A percentile compares a stretch with the other conserved stretches of the same genome.
Conservation (phyloP, 1,140 invertebrate species). For the Mizuhopecten yessoensis region DNA sequence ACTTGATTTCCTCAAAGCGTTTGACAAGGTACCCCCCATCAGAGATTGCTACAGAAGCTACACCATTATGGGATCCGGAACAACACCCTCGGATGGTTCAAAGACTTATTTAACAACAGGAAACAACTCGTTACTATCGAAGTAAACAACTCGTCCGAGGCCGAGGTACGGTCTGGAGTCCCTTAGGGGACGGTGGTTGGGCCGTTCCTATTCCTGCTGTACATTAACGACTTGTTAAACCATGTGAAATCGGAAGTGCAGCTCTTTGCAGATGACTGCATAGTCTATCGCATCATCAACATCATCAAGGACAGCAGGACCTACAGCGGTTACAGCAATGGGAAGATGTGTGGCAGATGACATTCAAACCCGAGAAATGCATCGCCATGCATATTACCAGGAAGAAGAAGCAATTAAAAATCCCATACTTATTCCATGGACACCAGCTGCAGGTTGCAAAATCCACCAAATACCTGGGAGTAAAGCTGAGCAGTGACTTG, state of each 20-base stretch:
- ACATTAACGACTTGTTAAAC: slow-evolving; percentile 66
- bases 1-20: too few species aligned
- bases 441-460: too few species aligned
- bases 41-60: slow-evolving; percentile 52
- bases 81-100: slow-evolving; percentile 55
- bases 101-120: slow-evolving; percentile 57
- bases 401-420: too few species aligned
- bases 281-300: neutral
- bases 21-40: slow-evolving; percentile 59
- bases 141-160: slow-evolving; percentile 43
- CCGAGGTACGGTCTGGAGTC: slow-evolving; percentile 56
- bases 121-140: slow-evolving; percentile 55
- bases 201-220: slow-evolving; percentile 64
- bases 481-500: too few species aligned
- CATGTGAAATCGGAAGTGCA: neutral
- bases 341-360: too few species aligned
- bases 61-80: slow-evolving; percentile 31
- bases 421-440: too few species aligned
- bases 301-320: too few species aligned
- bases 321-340: too few species aligned
- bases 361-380: too few species aligned
- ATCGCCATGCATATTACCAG: too few species aligned
- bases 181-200: slow-evolving; percentile 68
- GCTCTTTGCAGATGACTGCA: slow-evolving; percentile 60
- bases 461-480: too few species aligned